A percentile compares a stretch with the other conserved stretches of the same genome.
Conservation (phyloP, 2,797 vertebrate species). For the Scolopax bukidnonensis region DNA sequence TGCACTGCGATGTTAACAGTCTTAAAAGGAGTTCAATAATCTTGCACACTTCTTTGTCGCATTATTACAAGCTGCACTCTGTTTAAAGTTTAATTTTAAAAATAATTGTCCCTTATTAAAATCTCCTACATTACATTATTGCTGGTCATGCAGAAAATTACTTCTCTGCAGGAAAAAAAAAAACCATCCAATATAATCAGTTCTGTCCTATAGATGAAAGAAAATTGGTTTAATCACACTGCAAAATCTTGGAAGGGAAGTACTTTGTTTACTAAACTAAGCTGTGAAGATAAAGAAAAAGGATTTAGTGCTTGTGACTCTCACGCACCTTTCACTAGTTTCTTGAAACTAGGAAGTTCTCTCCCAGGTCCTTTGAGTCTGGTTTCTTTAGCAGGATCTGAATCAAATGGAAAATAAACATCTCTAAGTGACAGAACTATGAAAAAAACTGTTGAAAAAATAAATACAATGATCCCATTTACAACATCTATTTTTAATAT, state of each 20-base stretch:
- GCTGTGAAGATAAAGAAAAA: not conserved
- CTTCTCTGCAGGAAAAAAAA: slow-evolving; percentile 77
- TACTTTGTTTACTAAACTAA: slow-evolving; percentile 63
- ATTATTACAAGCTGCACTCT: slow-evolving; percentile 69
- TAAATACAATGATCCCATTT: not conserved
- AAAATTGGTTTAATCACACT: slow-evolving; percentile 76
- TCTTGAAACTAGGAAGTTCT: not conserved
- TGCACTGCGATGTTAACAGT: slow-evolving; percentile 24
- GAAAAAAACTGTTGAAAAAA: not conserved
- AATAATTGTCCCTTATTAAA: slow-evolving; percentile 81
- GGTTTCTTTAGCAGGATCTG: not conserved
- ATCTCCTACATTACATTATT: slow-evolving; percentile 73
- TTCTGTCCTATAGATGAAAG: slow-evolving; percentile 37
- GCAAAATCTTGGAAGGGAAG: slow-evolving; percentile 61
- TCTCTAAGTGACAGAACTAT: not conserved
- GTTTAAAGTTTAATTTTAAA: slow-evolving; percentile 80
- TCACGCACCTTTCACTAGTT: not conserved
- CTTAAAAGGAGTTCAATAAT: slow-evolving; percentile 56
- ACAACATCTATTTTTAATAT: not conserved
- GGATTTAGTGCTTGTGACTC: not conserved
- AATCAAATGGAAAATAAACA: not conserved
- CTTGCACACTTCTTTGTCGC: slow-evolving; percentile 40
- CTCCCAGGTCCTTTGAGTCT: not conserved
- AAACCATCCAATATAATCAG: slow-evolving; percentile 68
- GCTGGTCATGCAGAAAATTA: slow-evolving; percentile 82